phyloP scores from a whole-genome alignment of 2,888 invertebrate species.

The Thumatha senex region DNA sequence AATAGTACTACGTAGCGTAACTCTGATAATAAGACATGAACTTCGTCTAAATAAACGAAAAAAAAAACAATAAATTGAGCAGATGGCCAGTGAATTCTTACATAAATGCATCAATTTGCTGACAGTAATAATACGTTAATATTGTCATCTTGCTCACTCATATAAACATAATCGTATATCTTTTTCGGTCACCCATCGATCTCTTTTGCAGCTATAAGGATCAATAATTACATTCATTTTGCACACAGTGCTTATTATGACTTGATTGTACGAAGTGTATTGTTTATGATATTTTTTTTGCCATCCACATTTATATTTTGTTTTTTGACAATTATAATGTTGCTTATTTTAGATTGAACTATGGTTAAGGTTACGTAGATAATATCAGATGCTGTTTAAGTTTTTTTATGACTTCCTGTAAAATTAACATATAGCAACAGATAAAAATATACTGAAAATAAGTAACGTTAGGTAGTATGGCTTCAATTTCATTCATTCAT shows the following conservation, averaged over 20 bases:
- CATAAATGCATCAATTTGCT: slow-evolving; percentile 69
- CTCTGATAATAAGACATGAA: not conserved
- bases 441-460: too few species aligned
- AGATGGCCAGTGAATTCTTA: slow-evolving; percentile 49
- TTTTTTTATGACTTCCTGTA: too few species aligned
- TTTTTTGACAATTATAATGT: not conserved
- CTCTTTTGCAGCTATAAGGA: slow-evolving; percentile 36
- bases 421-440: too few species aligned
- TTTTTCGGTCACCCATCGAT: slow-evolving; percentile 38
- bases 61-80: slow-evolving; percentile 21
- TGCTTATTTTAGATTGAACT: not conserved
- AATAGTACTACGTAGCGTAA: too few species aligned
- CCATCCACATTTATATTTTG: not conserved
- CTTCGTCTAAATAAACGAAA: not conserved
- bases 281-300: slow-evolving; percentile 2
- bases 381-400: not conserved
- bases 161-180: slow-evolving; percentile 27
- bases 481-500: too few species aligned
- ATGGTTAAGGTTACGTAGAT: not conserved
- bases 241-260: slow-evolving; percentile 60
- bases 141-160: slow-evolving; percentile 12
- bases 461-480: too few species aligned
- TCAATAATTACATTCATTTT: slow-evolving; percentile 71
- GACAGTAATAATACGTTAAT: slow-evolving; percentile 57
- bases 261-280: slow-evolving; percentile 46